Evolutionary conservation across 2,797 vertebrate species (phyloP), one percentile per base, ranked within the genome.

Genomic region (Brotula barbata): DNA sequence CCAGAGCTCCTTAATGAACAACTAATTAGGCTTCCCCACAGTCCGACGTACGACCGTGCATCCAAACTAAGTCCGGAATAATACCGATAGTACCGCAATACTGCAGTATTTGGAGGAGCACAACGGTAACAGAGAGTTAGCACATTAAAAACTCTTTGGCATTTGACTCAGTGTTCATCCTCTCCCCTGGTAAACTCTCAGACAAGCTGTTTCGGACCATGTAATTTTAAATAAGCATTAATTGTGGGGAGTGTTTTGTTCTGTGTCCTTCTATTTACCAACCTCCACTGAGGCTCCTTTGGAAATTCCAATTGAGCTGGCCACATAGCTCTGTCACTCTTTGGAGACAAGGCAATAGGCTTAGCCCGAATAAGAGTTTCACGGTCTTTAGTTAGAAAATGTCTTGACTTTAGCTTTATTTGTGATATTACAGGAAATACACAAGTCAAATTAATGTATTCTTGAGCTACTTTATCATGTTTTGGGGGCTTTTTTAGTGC

Each of bases 241-340:
- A 83, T 84, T 65, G 68, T 70, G 54, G 63, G 73, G 77, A 71
- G 66, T 81, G 67, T 82, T 88, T 80, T 83, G 70, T 74, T 81
- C 67, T 57, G 21, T 4, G 49, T 63, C 71, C 76, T 69, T 78
- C 56, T 60, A 17, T 70, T 72, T 77, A 46, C 58, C 45, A 42
- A 52, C 47, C 62, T 81, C 78, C 36, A 1, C 63, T 25, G 79
- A 77, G 77, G 75, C 66, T 57, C 42, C 51, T 76, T 83, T 68
- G 77, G 61, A 85, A 80, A 82, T 64, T 69, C 65, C 59, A 58
- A 58, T 14, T 56, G 62, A 75, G 68, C 46, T 70, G 70, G 75
- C 59, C 64, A 43, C 54, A 7, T 7, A 47, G 43, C 2, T 31
- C 66, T 58, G 20, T 33, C 7, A 14, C 41, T 73, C 52, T 64